A percentile compares a stretch with the other conserved stretches of the same genome.
Evolutionary conservation across 2,113 vertebrate species (phyloP).

Genomic region (Leptobrachium leishanense): DNA sequence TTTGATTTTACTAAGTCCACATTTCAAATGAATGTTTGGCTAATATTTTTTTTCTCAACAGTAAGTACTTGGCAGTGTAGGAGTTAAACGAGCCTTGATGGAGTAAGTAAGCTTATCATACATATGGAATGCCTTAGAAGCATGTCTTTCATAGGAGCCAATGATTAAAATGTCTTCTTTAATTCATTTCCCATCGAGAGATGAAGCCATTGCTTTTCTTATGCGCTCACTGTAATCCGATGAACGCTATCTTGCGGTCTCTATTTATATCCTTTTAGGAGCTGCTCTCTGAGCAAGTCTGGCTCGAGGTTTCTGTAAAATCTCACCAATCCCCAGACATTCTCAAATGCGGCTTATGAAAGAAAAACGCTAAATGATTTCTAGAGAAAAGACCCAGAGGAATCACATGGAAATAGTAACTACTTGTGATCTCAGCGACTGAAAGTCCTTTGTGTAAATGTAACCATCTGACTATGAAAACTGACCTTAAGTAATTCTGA

Average conservation of each 20-base stretch:
- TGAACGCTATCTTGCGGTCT: neutral
- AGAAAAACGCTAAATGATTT: neutral
- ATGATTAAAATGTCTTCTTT: conserved; percentile 4
- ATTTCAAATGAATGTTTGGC: no score
- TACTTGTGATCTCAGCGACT: conserved; percentile 8
- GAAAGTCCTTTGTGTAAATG: neutral
- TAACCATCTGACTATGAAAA: conserved; percentile 6
- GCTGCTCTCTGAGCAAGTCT: neutral
- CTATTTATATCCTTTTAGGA: conserved; percentile 13
- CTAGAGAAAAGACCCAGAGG: neutral
- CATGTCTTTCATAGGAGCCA: conserved; percentile 4
- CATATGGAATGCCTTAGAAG: conserved; percentile 7
- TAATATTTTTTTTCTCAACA: no score
- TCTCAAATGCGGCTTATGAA: neutral
- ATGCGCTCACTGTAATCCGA: neutral
- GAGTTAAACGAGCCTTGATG: no score
- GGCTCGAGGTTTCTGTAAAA: conserved; percentile 2
- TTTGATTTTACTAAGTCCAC: no score
- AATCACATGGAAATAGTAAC: neutral
- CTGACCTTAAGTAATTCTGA: neutral
- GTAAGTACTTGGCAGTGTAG: no score
- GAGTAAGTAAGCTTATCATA: neutral
- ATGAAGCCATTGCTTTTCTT: neutral
- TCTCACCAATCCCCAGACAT: conserved; percentile 13
- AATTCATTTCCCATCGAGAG: neutral